Evolutionary conservation across 2,888 invertebrate genomes (phyloP).

Genomic region (Drosophila maculinotata): DNA sequence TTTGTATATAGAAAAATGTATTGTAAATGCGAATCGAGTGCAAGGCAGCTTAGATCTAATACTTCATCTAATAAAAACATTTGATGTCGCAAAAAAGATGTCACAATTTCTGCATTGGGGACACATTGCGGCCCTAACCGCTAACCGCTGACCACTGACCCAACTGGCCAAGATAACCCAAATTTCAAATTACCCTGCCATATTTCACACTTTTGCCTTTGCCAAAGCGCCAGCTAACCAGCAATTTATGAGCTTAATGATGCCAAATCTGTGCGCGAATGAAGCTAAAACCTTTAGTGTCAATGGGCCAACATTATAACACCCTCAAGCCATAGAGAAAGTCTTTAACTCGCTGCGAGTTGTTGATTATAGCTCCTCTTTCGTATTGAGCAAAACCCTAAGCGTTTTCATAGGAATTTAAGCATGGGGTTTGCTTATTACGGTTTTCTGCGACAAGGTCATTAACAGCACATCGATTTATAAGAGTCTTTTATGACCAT

Average conservation of each 20-base stretch:
- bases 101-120: constrained; percentile 61
- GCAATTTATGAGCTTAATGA: constrained; percentile 64
- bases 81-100: constrained; percentile 44
- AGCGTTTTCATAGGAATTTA: constrained; percentile 56
- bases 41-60: constrained; percentile 43
- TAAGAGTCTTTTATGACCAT: constrained; percentile 17
- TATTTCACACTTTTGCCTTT: constrained; percentile 70
- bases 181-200: constrained; percentile 60
- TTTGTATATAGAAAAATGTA: constrained; percentile 9
- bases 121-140: constrained; percentile 44
- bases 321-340: constrained; percentile 70
- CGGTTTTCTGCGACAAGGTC: constrained; percentile 46
- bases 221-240: constrained; percentile 29
- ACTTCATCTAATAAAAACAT: constrained; percentile 8
- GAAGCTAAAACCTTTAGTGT: constrained; percentile 55
- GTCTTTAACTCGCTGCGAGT: constrained; percentile 24
- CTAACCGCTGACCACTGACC: constrained; percentile 53
- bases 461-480: constrained; percentile 48
- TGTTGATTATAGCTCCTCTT: constrained; percentile 32
- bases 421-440: constrained; percentile 42
- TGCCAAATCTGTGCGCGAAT: constrained; percentile 55
- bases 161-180: constrained; percentile 47
- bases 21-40: constrained; percentile 37
- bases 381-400: constrained; percentile 55
- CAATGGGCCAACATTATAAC: constrained; percentile 66